Conservation (phyloP, 1,140 invertebrate genomes). For the Polypedilum vanderplanki region DNA sequence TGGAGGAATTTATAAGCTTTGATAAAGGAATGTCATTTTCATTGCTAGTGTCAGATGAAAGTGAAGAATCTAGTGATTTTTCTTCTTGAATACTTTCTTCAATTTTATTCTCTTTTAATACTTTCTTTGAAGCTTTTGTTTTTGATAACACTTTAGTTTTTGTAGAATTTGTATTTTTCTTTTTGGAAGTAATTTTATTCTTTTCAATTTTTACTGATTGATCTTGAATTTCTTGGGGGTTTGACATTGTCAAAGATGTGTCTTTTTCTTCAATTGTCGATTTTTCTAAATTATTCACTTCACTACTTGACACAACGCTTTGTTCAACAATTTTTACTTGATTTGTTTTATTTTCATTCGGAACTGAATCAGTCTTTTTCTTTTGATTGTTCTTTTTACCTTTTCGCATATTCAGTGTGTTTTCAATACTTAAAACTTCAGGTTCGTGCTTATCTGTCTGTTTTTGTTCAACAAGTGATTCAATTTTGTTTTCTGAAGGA, state of each 20-base stretch:
- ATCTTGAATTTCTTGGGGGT: not conserved
- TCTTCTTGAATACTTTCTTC: not conserved
- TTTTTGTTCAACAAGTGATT: too few relatives aligned
- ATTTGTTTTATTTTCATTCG: too few relatives aligned
- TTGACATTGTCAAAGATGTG: not conserved
- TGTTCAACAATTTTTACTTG: too few relatives aligned
- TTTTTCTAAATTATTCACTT: too few relatives aligned
- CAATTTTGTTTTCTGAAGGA: too few relatives aligned
- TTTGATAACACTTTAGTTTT: conserved; percentile 32
- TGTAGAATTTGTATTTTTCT: not conserved
- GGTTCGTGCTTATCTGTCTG: too few relatives aligned
- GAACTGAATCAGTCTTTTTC: too few relatives aligned
- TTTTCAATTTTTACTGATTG: not conserved
- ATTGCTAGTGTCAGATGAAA: not conserved
- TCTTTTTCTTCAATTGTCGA: conserved; percentile 25
- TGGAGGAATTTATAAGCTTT: not conserved
- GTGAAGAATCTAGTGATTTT: not conserved
- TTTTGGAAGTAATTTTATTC: too few relatives aligned
- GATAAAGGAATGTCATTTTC: conserved; percentile 21
- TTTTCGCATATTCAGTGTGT: too few relatives aligned
- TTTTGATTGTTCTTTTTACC: too few relatives aligned
- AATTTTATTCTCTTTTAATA: not conserved
- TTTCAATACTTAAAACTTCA: too few relatives aligned
- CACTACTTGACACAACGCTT: too few relatives aligned
- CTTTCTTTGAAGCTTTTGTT: conserved; percentile 34